A percentile compares a stretch with the other conserved stretches of the same genome.
phyloP scores from a whole-genome alignment of 1,140 invertebrate genomes.

The Plectrocnemia conspersa region DNA sequence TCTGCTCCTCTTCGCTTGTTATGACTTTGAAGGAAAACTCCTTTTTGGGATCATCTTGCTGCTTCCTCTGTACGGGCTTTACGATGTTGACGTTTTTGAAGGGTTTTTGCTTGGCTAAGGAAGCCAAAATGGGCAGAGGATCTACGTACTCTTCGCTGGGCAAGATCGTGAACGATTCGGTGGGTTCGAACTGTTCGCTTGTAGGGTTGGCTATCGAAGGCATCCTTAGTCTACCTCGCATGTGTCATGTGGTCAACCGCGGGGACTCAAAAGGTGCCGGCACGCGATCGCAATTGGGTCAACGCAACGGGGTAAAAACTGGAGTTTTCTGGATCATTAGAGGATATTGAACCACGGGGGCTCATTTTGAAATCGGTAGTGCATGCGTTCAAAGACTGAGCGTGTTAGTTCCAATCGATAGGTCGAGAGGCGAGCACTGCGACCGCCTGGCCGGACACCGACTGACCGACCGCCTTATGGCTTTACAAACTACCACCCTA shows the following conservation, averaged over 20 bases:
- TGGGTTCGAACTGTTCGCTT: constrained; percentile 41
- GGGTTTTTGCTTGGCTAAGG: constrained; percentile 2
- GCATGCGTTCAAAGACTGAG: too few species aligned
- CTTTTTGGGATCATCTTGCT: constrained; percentile 22
- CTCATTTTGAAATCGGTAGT: too few species aligned
- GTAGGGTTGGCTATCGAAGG: constrained; percentile 40
- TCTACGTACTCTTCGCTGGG: constrained; percentile 43
- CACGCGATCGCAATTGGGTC: neutral
- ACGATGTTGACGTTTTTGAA: constrained; percentile 38
- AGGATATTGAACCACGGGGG: too few species aligned
- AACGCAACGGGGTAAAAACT: too few species aligned
- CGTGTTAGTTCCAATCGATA: too few species aligned
- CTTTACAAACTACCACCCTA: neutral
- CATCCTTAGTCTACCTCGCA: constrained; percentile 34
- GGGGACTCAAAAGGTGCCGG: neutral
- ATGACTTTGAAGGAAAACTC: constrained; percentile 6
- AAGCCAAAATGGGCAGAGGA: neutral
- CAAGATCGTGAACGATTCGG: constrained; percentile 50
- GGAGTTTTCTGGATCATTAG: too few species aligned
- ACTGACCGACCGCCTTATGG: constrained; percentile 11
- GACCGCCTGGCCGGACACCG: constrained; percentile 3
- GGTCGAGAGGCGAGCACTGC: neutral
- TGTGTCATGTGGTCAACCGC: neutral
- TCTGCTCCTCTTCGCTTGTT: constrained; percentile 35
- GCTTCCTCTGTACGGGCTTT: constrained; percentile 39